Percentiles rank a stretch among this genome's conserved stretches.
These are phyloP conservation scores for Stegodyphus mimosarum DNA, from an alignment of 1,140 invertebrate species.

Conservation along the genomic window DNA sequence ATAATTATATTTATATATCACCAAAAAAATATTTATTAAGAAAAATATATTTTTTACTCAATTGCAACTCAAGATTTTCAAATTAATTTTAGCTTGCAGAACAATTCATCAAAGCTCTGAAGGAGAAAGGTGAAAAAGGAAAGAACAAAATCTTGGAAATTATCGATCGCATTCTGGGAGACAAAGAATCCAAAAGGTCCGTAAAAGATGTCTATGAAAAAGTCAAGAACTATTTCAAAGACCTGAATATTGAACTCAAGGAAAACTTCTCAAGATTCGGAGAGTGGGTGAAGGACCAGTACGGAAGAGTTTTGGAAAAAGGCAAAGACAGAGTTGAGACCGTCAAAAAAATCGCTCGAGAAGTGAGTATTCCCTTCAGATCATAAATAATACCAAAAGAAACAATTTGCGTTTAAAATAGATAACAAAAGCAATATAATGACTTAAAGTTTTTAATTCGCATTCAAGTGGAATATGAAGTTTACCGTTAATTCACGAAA, in stretches of 20 bases:
- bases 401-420: no score
- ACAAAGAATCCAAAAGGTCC: background rate
- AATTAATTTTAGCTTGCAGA: conserved; percentile 11
- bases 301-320: background rate
- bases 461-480: no score
- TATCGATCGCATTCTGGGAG: conserved; percentile 2
- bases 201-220: background rate
- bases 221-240: background rate
- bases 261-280: conserved; percentile 9
- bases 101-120: background rate
- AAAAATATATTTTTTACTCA: no score
- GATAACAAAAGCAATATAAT: no score
- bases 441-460: no score
- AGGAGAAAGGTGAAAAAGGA: background rate
- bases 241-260: conserved; percentile 9
- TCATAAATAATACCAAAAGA: background rate
- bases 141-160: conserved; percentile 15
- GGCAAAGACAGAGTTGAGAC: conserved; percentile 3
- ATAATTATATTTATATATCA: no score
- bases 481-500: no score
- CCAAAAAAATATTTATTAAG: no score
- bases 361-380: background rate
- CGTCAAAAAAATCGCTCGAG: background rate
- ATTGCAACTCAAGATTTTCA: background rate
- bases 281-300: background rate